A percentile compares a stretch with the other conserved stretches of the same genome.
Evolutionary conservation across 1,140 invertebrate genomes (phyloP).

Genomic region (Hestina assimilis): DNA sequence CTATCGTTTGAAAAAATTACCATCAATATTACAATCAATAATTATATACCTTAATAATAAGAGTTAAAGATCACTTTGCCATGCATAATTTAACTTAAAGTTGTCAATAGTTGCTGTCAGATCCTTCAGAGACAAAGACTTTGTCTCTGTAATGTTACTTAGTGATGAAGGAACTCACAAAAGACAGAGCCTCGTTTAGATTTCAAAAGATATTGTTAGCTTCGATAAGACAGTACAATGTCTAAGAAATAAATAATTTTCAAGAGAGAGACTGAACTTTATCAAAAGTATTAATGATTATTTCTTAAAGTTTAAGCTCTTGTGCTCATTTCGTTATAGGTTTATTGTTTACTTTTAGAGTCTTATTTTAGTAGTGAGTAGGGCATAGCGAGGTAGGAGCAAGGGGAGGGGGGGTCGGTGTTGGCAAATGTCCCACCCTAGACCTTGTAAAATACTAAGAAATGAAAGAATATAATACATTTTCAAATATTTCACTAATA

Average conservation of each 20-base stretch:
- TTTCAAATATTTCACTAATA: too few species aligned
- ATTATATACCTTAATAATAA: not conserved
- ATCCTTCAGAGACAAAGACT: conserved; percentile 19
- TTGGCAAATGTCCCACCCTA: too few species aligned
- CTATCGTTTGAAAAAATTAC: conserved; percentile 1
- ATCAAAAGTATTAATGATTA: conserved; percentile 7
- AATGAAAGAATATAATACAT: too few species aligned
- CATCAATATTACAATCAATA: not conserved
- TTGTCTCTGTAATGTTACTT: too few species aligned
- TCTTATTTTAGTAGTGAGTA: not conserved
- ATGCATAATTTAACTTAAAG: not conserved
- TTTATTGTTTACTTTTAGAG: not conserved
- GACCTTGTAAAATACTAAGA: too few species aligned
- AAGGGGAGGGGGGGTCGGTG: too few species aligned
- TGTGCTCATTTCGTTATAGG: not conserved
- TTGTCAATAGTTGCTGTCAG: not conserved
- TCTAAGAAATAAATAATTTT: not conserved
- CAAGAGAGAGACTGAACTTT: conserved; percentile 1
- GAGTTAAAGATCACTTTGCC: not conserved
- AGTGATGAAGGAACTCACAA: conserved; percentile 8
- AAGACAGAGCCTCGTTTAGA: conserved; percentile 11
- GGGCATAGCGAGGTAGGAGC: too few species aligned
- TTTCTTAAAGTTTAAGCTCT: not conserved
- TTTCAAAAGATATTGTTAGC: conserved; percentile 22
- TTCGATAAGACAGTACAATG: conserved; percentile 6